Conservation (phyloP, 2,888 invertebrate species). For the Malthinus flaveolus region DNA sequence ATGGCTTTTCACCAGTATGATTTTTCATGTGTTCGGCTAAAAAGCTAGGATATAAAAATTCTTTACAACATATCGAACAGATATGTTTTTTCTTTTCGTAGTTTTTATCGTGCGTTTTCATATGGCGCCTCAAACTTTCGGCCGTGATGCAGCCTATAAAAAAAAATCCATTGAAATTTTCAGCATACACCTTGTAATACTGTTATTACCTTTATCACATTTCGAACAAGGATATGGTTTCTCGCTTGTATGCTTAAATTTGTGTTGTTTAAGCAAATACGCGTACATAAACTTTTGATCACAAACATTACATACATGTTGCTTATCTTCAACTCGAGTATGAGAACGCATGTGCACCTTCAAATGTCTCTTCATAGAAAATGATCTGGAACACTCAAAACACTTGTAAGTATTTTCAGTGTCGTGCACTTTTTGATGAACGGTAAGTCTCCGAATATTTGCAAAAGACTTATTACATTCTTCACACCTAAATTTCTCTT, state of each 20-base stretch:
- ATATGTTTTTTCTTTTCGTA: slow-evolving; percentile 44
- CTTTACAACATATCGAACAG: slow-evolving; percentile 46
- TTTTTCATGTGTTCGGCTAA: slow-evolving; percentile 50
- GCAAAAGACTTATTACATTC: slow-evolving; percentile 26
- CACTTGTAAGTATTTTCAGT: slow-evolving; percentile 28
- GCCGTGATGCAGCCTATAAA: slow-evolving; percentile 48
- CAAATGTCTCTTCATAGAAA: slow-evolving; percentile 27
- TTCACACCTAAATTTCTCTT: slow-evolving; percentile 18
- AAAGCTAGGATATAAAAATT: slow-evolving; percentile 45
- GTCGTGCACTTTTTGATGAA: slow-evolving; percentile 19
- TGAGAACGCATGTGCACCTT: slow-evolving; percentile 33
- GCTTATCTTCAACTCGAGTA: slow-evolving; percentile 29
- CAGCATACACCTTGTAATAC: not conserved
- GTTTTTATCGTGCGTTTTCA: slow-evolving; percentile 46
- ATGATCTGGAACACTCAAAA: slow-evolving; percentile 33
- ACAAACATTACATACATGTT: slow-evolving; percentile 37
- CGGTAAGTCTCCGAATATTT: slow-evolving; percentile 12
- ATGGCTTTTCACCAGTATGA: slow-evolving; percentile 52
- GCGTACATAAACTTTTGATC: slow-evolving; percentile 42
- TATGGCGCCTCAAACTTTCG: slow-evolving; percentile 48
- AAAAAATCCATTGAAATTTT: slow-evolving; percentile 4
- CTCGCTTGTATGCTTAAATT: slow-evolving; percentile 43
- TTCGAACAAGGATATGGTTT: slow-evolving; percentile 48
- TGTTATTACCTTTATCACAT: slow-evolving; percentile 44
- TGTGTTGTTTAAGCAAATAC: slow-evolving; percentile 46